These are phyloP conservation scores for Erebia epiphron DNA, from an alignment of 2,888 invertebrate species.

Conservation along the genomic window DNA sequence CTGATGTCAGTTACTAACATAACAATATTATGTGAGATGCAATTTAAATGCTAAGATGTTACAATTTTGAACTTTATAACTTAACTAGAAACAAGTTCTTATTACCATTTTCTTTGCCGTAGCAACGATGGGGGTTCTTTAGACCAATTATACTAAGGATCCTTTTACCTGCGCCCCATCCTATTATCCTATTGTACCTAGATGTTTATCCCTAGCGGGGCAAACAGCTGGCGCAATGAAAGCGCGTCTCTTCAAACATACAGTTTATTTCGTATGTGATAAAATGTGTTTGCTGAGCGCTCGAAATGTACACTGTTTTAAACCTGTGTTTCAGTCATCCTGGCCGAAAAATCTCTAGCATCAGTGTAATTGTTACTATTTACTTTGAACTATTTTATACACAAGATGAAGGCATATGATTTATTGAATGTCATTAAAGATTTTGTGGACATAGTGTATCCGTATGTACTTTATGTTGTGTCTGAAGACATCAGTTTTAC, in stretches of 20 bases:
- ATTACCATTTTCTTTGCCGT: not conserved
- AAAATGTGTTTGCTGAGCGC: slow-evolving; percentile 15
- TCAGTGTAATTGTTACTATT: slow-evolving; percentile 47
- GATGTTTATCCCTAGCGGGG: slow-evolving; percentile 15
- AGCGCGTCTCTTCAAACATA: slow-evolving; percentile 16
- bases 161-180: slow-evolving; percentile 62
- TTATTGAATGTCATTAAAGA: slow-evolving; percentile 50
- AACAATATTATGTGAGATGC: not conserved
- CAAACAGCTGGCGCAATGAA: slow-evolving; percentile 39
- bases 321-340: slow-evolving; percentile 29
- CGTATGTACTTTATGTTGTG: slow-evolving; percentile 41
- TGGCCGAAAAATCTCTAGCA: slow-evolving; percentile 43
- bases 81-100: slow-evolving; percentile 3
- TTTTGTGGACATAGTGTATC: slow-evolving; percentile 55
- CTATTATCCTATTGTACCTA: slow-evolving; percentile 30
- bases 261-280: slow-evolving; percentile 8
- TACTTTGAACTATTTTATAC: slow-evolving; percentile 46
- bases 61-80: not conserved
- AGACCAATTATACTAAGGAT: slow-evolving; percentile 47
- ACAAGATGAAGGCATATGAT: slow-evolving; percentile 52
- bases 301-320: slow-evolving; percentile 29
- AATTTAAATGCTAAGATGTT: not conserved
- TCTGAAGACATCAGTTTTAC: slow-evolving; percentile 46
- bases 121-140: slow-evolving; percentile 26
- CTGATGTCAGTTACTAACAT: slow-evolving; percentile 4